Conservation (phyloP, 2,113 vertebrate genomes). For the Aviceda subcristata region DNA sequence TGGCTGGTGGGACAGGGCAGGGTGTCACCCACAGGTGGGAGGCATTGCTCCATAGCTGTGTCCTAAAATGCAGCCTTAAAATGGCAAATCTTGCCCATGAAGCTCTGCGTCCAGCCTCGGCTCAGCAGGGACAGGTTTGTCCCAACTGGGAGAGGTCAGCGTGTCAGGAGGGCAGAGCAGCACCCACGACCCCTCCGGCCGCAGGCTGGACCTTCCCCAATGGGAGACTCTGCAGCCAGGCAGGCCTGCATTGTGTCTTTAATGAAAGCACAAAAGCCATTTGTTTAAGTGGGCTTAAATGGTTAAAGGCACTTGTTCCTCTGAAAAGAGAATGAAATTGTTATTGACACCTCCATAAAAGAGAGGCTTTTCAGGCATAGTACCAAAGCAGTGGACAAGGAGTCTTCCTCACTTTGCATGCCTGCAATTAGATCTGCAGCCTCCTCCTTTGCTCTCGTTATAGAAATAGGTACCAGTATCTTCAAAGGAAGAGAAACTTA, state of each 20-base stretch:
- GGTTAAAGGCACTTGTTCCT: conserved; percentile 49
- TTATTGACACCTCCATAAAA: conserved; percentile 29
- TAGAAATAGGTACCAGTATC: conserved; percentile 19
- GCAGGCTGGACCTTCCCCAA: not conserved
- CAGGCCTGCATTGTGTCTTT: not conserved
- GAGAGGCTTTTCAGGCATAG: conserved; percentile 25
- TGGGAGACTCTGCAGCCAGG: not conserved
- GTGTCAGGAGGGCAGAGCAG: conserved; percentile 42
- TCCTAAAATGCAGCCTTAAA: not conserved
- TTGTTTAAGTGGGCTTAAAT: conserved; percentile 30
- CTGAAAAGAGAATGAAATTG: conserved; percentile 45
- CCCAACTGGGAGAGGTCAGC: not conserved
- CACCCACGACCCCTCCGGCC: conserved; percentile 1
- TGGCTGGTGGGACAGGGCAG: not conserved
- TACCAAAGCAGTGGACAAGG: not conserved
- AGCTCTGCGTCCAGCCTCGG: not conserved
- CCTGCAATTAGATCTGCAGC: conserved; percentile 14
- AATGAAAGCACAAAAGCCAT: not conserved
- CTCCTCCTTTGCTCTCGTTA: not conserved
- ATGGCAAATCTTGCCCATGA: accelerated
- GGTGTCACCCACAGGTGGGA: not conserved
- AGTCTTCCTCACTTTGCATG: conserved; percentile 1
- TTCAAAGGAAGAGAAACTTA: conserved; percentile 50
- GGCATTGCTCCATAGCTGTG: not conserved
- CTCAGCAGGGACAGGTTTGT: not conserved